phyloP scores from a whole-genome alignment of 2,797 vertebrate genomes.

The Channa striata region DNA sequence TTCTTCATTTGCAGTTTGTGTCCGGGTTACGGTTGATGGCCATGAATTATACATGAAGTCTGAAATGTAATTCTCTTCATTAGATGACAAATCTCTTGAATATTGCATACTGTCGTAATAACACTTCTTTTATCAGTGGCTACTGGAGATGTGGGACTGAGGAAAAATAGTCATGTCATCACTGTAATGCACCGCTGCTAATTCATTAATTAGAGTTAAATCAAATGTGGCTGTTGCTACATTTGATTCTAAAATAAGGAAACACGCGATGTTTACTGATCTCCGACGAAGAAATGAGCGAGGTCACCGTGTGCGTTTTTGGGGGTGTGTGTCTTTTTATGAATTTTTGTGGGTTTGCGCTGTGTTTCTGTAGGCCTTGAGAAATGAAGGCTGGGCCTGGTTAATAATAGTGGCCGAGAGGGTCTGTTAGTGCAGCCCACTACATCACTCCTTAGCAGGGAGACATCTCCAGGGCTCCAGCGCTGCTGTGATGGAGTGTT shows the following conservation, averaged over 20 bases:
- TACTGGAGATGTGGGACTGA: constrained; percentile 54
- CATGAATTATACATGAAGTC: constrained; percentile 80
- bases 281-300: constrained; percentile 45
- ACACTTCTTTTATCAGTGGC: constrained; percentile 77
- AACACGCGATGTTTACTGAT: constrained; percentile 58
- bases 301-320: constrained; percentile 29
- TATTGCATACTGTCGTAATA: constrained; percentile 82
- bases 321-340: constrained; percentile 27
- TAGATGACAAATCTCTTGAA: constrained; percentile 83
- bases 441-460: constrained; percentile 78
- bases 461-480: constrained; percentile 78
- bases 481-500: constrained; percentile 73
- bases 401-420: constrained; percentile 81
- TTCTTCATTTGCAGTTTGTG: constrained; percentile 71
- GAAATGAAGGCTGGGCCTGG: constrained; percentile 70
- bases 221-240: constrained; percentile 64
- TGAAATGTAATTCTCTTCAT: constrained; percentile 84
- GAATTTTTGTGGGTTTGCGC: constrained; percentile 37
- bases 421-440: constrained; percentile 77
- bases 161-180: constrained; percentile 73
- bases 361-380: constrained; percentile 67
- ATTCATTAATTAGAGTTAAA: constrained; percentile 76
- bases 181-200: constrained; percentile 65
- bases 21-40: constrained; percentile 77
- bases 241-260: constrained; percentile 63